These are phyloP conservation scores for Calidris pugnax DNA, from an alignment of 2,113 vertebrate species.

Conservation along the genomic window DNA sequence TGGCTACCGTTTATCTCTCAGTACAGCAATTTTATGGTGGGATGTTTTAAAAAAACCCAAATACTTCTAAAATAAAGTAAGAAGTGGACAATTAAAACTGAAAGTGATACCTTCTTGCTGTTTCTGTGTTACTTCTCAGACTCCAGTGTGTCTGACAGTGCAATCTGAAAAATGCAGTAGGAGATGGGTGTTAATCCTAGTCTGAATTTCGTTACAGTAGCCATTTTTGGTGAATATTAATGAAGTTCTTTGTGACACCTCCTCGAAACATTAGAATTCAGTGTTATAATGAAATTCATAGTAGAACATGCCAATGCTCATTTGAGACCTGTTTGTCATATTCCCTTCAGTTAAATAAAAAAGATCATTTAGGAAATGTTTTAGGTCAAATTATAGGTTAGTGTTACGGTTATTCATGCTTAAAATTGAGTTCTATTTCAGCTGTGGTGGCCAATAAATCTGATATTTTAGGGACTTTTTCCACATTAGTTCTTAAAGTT, in stretches of 20 bases:
- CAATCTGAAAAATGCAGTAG: slow-evolving; percentile 28
- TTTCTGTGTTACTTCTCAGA: slow-evolving; percentile 4
- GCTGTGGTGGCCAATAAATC: neutral
- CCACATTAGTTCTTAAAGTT: neutral
- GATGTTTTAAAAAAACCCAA: neutral
- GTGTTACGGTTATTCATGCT: neutral
- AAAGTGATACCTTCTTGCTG: neutral
- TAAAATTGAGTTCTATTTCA: neutral
- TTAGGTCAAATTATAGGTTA: neutral
- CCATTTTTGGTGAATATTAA: slow-evolving; percentile 48
- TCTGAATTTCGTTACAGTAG: slow-evolving; percentile 43
- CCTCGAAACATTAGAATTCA: slow-evolving; percentile 20
- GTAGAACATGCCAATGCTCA: neutral
- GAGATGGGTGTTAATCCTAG: slow-evolving; percentile 10
- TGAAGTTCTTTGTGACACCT: neutral
- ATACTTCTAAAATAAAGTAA: neutral
- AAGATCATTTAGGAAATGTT: neutral
- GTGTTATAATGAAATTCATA: neutral
- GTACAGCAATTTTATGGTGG: neutral
- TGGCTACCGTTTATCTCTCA: neutral
- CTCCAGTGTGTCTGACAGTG: neutral
- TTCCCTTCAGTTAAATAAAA: neutral
- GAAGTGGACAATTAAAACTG: neutral
- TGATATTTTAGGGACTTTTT: neutral
- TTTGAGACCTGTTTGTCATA: slow-evolving; percentile 7